A percentile compares a stretch with the other conserved stretches of the same genome.
Conservation (phyloP, 2,113 vertebrate genomes). For the Lethenteron camtschaticum region DNA sequence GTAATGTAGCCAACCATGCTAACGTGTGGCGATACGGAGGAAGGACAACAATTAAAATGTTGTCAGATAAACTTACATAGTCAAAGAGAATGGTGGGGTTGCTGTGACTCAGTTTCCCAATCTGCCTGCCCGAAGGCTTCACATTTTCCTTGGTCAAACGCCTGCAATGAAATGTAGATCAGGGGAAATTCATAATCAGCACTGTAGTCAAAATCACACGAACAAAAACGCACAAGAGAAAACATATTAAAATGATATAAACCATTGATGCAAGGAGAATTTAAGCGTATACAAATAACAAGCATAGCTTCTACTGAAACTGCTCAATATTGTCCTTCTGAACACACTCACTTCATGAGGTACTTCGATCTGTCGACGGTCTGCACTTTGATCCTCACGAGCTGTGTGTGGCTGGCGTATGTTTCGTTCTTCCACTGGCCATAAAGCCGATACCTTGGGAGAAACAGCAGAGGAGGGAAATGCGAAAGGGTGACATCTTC, state of each 20-base stretch:
- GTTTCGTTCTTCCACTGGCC: slow-evolving; percentile 99
- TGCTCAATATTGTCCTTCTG: neutral
- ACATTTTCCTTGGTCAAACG: slow-evolving; percentile 97
- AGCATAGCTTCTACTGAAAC: too few species aligned
- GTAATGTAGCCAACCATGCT: too few species aligned
- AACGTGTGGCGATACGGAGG: too few species aligned
- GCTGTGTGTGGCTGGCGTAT: slow-evolving; percentile 61
- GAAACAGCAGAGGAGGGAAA: neutral
- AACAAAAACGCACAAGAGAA: neutral
- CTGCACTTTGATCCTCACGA: slow-evolving; percentile 95
- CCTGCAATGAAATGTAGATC: slow-evolving; percentile 20
- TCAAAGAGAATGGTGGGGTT: slow-evolving; percentile 99
- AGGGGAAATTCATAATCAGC: neutral
- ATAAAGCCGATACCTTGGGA: slow-evolving; percentile 68
- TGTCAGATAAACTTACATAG: slow-evolving; percentile 45
- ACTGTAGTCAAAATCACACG: neutral
- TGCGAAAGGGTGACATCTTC: too few species aligned
- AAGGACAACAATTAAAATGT: neutral
- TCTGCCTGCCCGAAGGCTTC: slow-evolving; percentile 94
- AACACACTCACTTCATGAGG: slow-evolving; percentile 70
- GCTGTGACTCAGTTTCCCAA: slow-evolving; percentile 95
- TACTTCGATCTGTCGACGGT: slow-evolving; percentile 77
- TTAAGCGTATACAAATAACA: too few species aligned
- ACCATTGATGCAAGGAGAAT: too few species aligned
- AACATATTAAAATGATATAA: too few species aligned